Evolutionary conservation across 1,140 invertebrate species (phyloP), one percentile per base, ranked within the genome.

Genomic region (Drosophila prosaltans): DNA sequence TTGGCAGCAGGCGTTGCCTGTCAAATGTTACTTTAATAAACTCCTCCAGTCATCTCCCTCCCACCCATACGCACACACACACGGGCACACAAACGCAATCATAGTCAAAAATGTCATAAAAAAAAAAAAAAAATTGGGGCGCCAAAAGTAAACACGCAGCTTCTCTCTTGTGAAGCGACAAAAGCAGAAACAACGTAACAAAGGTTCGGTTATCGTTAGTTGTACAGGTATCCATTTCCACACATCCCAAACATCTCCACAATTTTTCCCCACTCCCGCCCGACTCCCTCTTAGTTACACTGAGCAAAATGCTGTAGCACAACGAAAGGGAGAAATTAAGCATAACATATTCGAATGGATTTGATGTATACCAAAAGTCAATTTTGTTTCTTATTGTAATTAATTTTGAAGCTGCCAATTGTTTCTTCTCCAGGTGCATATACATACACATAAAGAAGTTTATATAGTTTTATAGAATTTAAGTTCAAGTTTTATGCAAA

Each of bases 131-230:
- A 30, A 30, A 30, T 2, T 72, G 64, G 67, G 69, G 67, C 55
- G 74, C 62, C 78, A 83, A 88, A 89, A 89, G 89, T 84, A 89
- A 88, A 88, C 81, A 88, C 81, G 74, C 74, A 72, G 81, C 84
- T 70, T 69, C 65, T 72, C 65, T 69, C 24, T 60, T 58, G 77
- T 45, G 73, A 69, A 78, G 74, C 66, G 62, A 69, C 65, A 81
- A 81, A 81, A 66, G 81, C 74, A 74, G 72, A 84, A 68, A 41
- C 60, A 65, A 51, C 45, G 45, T 26, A 51, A 51, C 45, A 51
- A 51, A 51, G 24, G 45, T 83, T 84, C 69, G 83, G 83, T 85
- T 85, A 85, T 88, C 83, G 80, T 67, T 69, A 73, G 76, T 69
- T 65, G 79, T 85, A 79, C 68, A 82, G 72, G 70, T 82, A 77